Base-by-base conservation (phyloP, 2,888 invertebrate genomes). In the Amphiduros pacificus region DNA sequence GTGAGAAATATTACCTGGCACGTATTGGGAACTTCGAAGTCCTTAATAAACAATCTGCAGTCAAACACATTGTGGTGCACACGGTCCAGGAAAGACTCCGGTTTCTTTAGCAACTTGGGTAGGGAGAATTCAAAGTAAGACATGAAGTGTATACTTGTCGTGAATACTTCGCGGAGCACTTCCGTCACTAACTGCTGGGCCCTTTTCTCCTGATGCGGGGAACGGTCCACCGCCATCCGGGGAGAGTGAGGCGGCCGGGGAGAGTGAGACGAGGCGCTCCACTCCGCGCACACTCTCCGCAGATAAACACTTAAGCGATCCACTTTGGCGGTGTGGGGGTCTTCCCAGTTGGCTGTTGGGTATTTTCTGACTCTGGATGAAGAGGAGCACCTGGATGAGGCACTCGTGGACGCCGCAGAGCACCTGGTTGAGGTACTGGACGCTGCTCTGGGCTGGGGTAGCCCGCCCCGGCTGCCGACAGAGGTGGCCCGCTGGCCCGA, bases 251-350 rank as follows among this genome's bases (percentile, higher is more conserved):
- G n/a, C n/a, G n/a, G n/a, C n/a, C n/a, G n/a, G n/a, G n/a, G n/a
- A n/a, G n/a, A n/a, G n/a, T n/a, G n/a, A n/a, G n/a, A n/a, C 22
- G 28, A 24, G 3, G 32, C 32, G 9, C 11, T 36, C 11, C 17
- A 36, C 54, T 54, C 54, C 9, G 24, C 54, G 5, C 32, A 31
- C 3, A 54, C 54, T 17, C 54, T 14, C 54, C 36, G 22, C 9
- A 54, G 32, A 29, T 28, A 54, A 2, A 54, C 32, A n/a, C 20
- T 32, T 20, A 54, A 36, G 31, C 29, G 31, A 36, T 54, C 54
- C 14, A 36, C 32, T n/a, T n/a, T n/a, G n/a, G n/a, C n/a, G n/a
- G n/a, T n/a, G n/a, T n/a, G n/a, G n/a, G n/a, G n/a, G n/a, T n/a
- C n/a, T n/a, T n/a, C n/a, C n/a, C n/a, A n/a, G n/a, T n/a, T n/a